phyloP scores from a whole-genome alignment of 2,797 vertebrate genomes.

The Pitangus sulphuratus region DNA sequence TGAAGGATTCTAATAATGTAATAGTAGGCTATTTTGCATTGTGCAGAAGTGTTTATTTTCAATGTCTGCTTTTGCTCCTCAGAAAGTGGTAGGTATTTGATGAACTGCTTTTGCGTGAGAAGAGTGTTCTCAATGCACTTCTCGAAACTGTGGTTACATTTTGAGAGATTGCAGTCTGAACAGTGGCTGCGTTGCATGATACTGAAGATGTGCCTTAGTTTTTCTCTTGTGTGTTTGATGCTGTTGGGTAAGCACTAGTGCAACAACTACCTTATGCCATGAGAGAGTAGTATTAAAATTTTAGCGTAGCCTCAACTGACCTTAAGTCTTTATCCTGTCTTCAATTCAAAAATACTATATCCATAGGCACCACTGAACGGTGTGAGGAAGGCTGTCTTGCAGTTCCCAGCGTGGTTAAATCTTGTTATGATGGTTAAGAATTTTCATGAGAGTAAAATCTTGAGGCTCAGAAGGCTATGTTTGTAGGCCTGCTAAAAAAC shows the following conservation, averaged over 20 bases:
- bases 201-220: not conserved
- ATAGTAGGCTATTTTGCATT: not conserved
- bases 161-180: not conserved
- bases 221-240: not conserved
- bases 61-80: constrained; percentile 2
- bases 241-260: not conserved
- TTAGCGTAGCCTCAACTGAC: not conserved
- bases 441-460: not conserved
- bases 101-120: not conserved
- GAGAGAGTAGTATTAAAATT: not conserved
- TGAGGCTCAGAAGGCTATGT: not conserved
- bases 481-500: not conserved
- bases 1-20: constrained; percentile 1
- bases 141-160: not conserved
- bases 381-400: not conserved
- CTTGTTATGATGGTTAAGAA: not conserved
- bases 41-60: not conserved
- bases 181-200: not conserved
- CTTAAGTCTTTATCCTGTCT: not conserved
- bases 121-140: not conserved
- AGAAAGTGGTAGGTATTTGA: not conserved
- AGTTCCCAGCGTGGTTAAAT: not conserved
- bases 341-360: not conserved
- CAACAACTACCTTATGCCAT: not conserved
- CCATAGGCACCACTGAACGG: not conserved